Base-by-base conservation (phyloP, 2,888 invertebrate genomes). In the Andrena dorsata region DNA sequence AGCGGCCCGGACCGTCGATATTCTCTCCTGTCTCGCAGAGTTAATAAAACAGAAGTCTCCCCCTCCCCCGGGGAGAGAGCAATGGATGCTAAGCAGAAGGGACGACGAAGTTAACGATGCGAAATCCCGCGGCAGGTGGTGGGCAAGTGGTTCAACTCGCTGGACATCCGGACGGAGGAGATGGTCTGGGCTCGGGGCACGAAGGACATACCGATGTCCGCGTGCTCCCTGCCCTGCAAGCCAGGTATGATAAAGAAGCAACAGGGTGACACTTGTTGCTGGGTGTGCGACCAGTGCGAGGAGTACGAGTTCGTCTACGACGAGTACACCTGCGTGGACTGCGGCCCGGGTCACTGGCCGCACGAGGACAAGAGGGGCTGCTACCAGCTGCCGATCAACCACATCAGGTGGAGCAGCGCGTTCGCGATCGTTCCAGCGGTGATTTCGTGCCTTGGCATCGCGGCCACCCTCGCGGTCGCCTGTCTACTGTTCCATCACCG, bases 261-360 rank as follows among this genome's bases (percentile, higher is more conserved):
- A 93, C 95, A 95, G 94, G 96, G 96, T 7, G 96, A 96, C 92
- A 95, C 95, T 60, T 97, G 97, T 93, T 97, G 97, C 93, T 97
- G 97, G 97, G 96, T 96, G 28, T 97, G 97, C 91, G 96, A 96
- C 89, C 95, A 95, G 77, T 97, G 97, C 92, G 95, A 96, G 90
- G 95, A 95, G 7, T 96, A 95, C 91, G 96, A 97, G 92, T 96
- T 95, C 88, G 96, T 96, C 5, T 94, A 94, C 87, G 95, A 96
- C 90, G 96, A 96, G 89, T 96, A 95, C 81, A 96, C 95, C 28
- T 96, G 96, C 91, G 93, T 91, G 81, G 96, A 96, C 89, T 96
- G 96, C 87, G 96, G 96, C 0, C 95, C 95, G 28, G 96, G 96
- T 0, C 93, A 94, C 76, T 96, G 96, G 95, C 96, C 96, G 0